Percentiles rank a stretch among this genome's conserved stretches.
These are phyloP conservation scores for Eupithecia vulgata DNA, from an alignment of 2,888 invertebrate genomes.

Conservation along the genomic window DNA sequence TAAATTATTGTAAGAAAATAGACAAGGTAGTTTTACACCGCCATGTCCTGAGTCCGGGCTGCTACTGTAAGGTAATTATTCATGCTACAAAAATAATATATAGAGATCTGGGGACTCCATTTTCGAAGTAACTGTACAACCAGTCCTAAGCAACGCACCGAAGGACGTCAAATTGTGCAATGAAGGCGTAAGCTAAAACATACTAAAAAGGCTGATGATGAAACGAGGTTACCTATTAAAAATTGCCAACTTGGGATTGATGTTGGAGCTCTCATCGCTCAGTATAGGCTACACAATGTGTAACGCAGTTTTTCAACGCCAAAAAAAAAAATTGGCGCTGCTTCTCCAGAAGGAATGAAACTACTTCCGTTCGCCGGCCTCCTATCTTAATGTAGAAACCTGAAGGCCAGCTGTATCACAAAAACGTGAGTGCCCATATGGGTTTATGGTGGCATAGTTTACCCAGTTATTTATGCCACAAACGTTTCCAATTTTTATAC, in stretches of 20 bases:
- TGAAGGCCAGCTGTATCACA: slow-evolving; percentile 29
- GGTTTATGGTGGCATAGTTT: slow-evolving; percentile 38
- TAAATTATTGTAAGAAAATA: too few relatives aligned
- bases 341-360: neutral
- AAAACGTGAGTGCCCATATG: slow-evolving; percentile 35
- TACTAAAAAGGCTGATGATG: neutral
- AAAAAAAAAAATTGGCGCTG: neutral
- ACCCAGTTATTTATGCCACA: slow-evolving; percentile 38
- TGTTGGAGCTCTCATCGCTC: neutral
- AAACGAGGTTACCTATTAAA: neutral
- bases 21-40: too few relatives aligned
- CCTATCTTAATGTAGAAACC: slow-evolving; percentile 12
- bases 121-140: neutral
- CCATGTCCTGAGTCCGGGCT: too few relatives aligned
- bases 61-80: too few relatives aligned
- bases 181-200: neutral
- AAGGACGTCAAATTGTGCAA: neutral
- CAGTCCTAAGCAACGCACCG: neutral
- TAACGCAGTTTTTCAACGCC: neutral
- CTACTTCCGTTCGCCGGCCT: neutral
- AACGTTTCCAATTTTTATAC: slow-evolving; percentile 47
- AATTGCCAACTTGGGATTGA: neutral
- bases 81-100: neutral
- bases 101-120: too few relatives aligned
- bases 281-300: neutral